phyloP scores from a whole-genome alignment of 2,888 invertebrate genomes.

The Habroteleia sp. region DNA sequence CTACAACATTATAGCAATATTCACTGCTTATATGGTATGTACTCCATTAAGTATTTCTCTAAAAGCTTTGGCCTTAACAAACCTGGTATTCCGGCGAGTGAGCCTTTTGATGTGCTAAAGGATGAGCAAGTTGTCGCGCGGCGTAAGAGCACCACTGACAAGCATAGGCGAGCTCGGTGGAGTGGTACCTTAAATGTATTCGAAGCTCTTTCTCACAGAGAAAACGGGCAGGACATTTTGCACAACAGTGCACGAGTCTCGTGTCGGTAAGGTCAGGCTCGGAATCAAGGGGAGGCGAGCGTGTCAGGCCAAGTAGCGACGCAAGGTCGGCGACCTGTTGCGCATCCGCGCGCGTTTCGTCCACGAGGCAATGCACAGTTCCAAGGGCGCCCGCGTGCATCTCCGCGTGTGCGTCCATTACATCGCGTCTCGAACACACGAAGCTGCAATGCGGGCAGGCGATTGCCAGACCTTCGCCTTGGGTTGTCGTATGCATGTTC shows the following conservation, averaged over 20 bases:
- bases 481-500: slow-evolving; percentile 85
- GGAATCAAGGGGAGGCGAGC: slow-evolving; percentile 69
- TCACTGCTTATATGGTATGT: no score
- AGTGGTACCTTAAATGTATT: slow-evolving; percentile 88
- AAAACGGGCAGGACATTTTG: slow-evolving; percentile 92
- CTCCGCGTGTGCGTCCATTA: slow-evolving; percentile 88
- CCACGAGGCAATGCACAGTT: slow-evolving; percentile 87
- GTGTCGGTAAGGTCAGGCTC: slow-evolving; percentile 75
- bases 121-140: slow-evolving; percentile 86
- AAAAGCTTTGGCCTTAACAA: no score
- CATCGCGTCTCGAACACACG: slow-evolving; percentile 87
- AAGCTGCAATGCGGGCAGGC: slow-evolving; percentile 91
- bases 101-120: slow-evolving; percentile 86
- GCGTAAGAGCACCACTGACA: slow-evolving; percentile 91
- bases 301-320: slow-evolving; percentile 72
- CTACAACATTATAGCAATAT: no score
- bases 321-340: slow-evolving; percentile 74
- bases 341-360: slow-evolving; percentile 84
- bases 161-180: slow-evolving; percentile 84
- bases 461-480: slow-evolving; percentile 82
- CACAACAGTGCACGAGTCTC: slow-evolving; percentile 86
- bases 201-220: slow-evolving; percentile 88
- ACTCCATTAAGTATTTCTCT: no score
- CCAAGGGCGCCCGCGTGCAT: slow-evolving; percentile 88
- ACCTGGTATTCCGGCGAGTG: slow-evolving; percentile 89